Evolutionary conservation across 2,113 vertebrate genomes (phyloP).

Genomic region (Pardalotus punctatus): DNA sequence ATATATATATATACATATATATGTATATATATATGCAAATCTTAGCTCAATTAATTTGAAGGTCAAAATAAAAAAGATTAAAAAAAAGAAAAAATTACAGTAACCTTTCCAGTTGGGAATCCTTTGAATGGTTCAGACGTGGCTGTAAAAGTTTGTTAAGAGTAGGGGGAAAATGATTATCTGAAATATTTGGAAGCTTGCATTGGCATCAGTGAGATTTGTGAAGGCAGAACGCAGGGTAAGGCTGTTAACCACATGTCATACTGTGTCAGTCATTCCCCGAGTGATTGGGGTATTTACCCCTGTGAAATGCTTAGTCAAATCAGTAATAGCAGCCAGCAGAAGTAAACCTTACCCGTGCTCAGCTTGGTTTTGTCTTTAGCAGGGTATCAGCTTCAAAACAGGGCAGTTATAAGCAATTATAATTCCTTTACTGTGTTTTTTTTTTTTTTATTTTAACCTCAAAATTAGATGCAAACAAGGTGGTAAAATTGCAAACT

Average conservation of each 20-base stretch:
- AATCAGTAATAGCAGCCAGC: slow-evolving; percentile 29
- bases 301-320: slow-evolving; percentile 52
- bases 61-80: background rate
- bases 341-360: background rate
- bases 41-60: slow-evolving; percentile 14
- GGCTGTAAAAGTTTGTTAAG: slow-evolving; percentile 11
- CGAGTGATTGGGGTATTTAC: background rate
- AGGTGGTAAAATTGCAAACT: background rate
- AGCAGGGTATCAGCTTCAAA: background rate
- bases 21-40: background rate
- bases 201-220: slow-evolving; percentile 7
- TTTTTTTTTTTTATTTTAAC: background rate
- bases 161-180: background rate
- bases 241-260: slow-evolving; percentile 60
- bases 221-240: background rate
- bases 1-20: background rate
- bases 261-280: background rate
- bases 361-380: background rate
- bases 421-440: background rate
- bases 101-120: background rate
- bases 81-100: background rate
- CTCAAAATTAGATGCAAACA: background rate
- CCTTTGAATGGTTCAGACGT: background rate
- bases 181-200: background rate
- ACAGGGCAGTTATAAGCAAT: background rate